Conservation (phyloP, 2,888 invertebrate species). For the Leucania comma region DNA sequence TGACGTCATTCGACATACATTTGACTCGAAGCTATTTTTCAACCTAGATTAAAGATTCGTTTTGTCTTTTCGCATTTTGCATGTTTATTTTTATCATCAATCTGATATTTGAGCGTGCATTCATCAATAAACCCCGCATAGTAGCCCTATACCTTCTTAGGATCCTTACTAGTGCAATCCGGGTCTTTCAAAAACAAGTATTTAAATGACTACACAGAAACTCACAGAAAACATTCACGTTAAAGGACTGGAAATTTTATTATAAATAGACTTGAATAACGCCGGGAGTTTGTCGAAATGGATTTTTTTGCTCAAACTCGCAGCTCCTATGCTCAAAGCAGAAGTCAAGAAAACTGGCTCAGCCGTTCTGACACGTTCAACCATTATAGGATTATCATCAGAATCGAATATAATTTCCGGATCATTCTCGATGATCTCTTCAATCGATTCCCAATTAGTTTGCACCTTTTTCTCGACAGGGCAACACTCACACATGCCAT, state of each 20-base stretch:
- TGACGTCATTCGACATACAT: conserved; percentile 46
- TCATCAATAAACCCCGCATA: conserved; percentile 12
- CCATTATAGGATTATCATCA: conserved; percentile 83
- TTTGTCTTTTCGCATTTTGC: conserved; percentile 27
- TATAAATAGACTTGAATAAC: conserved; percentile 76
- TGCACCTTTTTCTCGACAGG: conserved; percentile 73
- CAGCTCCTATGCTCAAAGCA: conserved; percentile 55
- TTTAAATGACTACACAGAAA: conserved; percentile 30
- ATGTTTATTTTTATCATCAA: conserved; percentile 20
- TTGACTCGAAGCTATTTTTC: conserved; percentile 31
- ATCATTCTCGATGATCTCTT: conserved; percentile 87
- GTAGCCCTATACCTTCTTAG: conserved; percentile 22
- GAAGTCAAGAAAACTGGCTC: conserved; percentile 63
- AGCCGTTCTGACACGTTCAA: conserved; percentile 73
- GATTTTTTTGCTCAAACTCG: conserved; percentile 71
- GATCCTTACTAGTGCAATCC: conserved; percentile 23
- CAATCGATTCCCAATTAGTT: conserved; percentile 85
- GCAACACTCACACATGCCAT: conserved; percentile 85
- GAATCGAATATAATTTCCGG: conserved; percentile 88
- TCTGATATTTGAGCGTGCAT: conserved; percentile 3
- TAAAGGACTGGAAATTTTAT: conserved; percentile 73
- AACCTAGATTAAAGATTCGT: conserved; percentile 12
- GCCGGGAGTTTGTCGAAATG: conserved; percentile 76
- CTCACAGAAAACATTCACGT: conserved; percentile 57
- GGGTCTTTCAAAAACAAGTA: conserved; percentile 20